These are phyloP conservation scores for Polyploca ridens DNA, from an alignment of 2,888 invertebrate genomes.

Conservation along the genomic window DNA sequence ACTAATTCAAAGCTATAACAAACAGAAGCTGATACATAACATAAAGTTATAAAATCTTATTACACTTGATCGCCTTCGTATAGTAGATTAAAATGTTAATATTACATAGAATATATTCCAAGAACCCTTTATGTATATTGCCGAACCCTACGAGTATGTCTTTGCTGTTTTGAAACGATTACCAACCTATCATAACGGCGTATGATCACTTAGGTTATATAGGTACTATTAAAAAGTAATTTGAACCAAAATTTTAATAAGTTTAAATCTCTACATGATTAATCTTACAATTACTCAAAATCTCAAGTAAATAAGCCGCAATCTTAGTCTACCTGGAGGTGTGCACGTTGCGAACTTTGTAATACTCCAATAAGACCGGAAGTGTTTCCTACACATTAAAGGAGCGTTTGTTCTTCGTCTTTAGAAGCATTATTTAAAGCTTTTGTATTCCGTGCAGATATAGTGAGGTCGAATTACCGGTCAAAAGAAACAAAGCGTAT, in stretches of 20 bases:
- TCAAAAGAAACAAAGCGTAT: slow-evolving; percentile 2
- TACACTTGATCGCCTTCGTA: too few species aligned
- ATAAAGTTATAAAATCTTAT: too few species aligned
- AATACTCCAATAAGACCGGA: background rate
- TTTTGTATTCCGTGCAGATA: background rate
- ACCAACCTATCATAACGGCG: background rate
- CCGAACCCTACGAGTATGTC: background rate
- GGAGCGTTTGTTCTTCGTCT: slow-evolving; percentile 33
- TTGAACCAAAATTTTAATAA: background rate
- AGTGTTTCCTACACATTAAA: slow-evolving; percentile 1
- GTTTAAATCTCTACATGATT: background rate
- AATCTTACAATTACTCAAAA: background rate
- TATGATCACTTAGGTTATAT: too few species aligned
- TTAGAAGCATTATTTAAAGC: slow-evolving; percentile 4
- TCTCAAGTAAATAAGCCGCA: background rate
- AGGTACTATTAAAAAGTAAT: background rate
- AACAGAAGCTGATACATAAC: too few species aligned
- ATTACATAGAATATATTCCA: too few species aligned
- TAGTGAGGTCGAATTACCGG: background rate
- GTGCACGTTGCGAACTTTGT: background rate
- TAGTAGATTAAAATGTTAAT: too few species aligned
- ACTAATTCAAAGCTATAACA: too few species aligned
- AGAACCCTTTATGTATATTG: background rate
- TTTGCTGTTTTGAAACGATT: background rate
- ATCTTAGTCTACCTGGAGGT: background rate